Evolutionary conservation across 2,888 invertebrate genomes (phyloP), one percentile per base, ranked within the genome.

Genomic region (Iselma pallidipennis): DNA sequence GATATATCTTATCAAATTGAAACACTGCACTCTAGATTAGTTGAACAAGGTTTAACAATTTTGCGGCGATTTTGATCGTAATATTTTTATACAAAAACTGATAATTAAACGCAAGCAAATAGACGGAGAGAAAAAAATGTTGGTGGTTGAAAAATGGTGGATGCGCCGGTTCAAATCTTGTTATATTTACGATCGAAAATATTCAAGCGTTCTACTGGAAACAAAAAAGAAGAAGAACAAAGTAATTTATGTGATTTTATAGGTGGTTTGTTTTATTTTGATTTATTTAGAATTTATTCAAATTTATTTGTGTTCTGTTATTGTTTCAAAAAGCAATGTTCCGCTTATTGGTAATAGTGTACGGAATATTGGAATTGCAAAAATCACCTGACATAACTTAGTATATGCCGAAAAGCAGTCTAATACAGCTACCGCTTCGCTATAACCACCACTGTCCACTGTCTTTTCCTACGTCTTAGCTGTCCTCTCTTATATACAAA

Each of bases 341-440:
- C 72, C 72, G 72, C 72, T 72, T 61, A 56, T 50, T 59, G 55
- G 61, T 33, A 49, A 71, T 57, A 49, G 61, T 59, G 71, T 56
- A 58, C 66, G 58, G 66, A 65, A 69, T 63, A 66, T 71, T 70
- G 69, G 75, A 75, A 77, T 75, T 71, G 76, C 72, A 77, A 77
- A 77, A 76, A 77, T 78, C 78, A 68, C 74, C 77, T 78, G 79
- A 80, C 79, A 79, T 79, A 79, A 79, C 76, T 78, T 78, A 77
- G 79, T 78, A 75, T 78, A 78, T 73, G 78, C 78, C 78, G 78
- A 79, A 80, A 79, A 78, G 77, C 77, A 72, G 74, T 71, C 76
- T 74, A 72, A 73, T 70, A 68, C 77, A 74, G 77, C 78, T 77
- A 78, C 78, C 77, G 79, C 77, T 57, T 55, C 57, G 45, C 52